Percentiles rank a stretch among this genome's conserved stretches.
These are phyloP conservation scores for Equus quagga DNA, from an alignment of 2,113 vertebrate genomes.

Conservation along the genomic window DNA sequence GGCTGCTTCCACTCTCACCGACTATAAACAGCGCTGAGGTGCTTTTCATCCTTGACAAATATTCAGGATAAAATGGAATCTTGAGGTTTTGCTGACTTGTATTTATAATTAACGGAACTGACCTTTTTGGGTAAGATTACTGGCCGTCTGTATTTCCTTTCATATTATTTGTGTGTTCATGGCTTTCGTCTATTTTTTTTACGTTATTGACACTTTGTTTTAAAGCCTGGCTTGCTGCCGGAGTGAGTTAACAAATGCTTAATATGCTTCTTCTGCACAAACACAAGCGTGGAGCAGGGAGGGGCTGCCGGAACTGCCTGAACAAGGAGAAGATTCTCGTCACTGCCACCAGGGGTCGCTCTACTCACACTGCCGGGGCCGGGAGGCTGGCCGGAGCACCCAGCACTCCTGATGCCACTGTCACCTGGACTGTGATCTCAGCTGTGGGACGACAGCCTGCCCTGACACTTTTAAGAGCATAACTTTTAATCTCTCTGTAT, in stretches of 20 bases:
- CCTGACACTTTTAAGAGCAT: neutral
- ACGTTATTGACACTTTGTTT: rapidly evolving
- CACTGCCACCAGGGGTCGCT: neutral
- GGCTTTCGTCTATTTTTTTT: neutral
- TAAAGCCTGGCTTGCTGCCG: neutral
- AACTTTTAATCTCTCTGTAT: neutral
- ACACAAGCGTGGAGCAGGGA: rapidly evolving
- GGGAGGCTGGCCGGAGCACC: rapidly evolving
- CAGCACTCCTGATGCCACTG: rapidly evolving
- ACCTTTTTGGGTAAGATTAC: neutral
- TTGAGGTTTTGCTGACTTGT: neutral
- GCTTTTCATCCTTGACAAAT: neutral
- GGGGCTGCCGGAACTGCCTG: neutral
- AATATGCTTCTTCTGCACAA: rapidly evolving
- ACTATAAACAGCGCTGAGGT: rapidly evolving
- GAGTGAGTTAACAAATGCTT: neutral
- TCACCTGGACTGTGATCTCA: rapidly evolving
- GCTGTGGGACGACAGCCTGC: neutral
- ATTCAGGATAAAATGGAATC: neutral
- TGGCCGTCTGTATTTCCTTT: neutral
- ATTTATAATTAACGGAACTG: neutral
- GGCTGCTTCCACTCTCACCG: neutral
- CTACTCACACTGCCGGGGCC: neutral
- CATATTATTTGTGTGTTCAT: too few relatives aligned
- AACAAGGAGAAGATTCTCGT: neutral